Conservation (phyloP, 2,113 vertebrate genomes). For the Fregata magnificens region DNA sequence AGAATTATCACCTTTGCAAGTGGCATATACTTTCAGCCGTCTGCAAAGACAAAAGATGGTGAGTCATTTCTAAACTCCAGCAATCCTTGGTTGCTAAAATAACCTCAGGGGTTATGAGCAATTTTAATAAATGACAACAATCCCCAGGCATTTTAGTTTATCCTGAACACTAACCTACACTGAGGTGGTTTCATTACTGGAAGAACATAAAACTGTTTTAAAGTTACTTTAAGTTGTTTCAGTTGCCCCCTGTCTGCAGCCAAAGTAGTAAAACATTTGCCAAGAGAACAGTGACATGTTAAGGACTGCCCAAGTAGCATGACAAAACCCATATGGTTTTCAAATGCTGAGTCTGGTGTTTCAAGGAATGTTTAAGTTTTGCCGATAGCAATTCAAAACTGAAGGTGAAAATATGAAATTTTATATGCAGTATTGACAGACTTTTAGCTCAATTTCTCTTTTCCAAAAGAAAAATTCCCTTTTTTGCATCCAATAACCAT, state of each 20-base stretch:
- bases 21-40: background rate
- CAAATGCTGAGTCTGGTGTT: background rate
- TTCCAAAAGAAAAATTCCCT: background rate
- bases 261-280: background rate
- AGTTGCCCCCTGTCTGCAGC: background rate
- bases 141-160: background rate
- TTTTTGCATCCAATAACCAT: background rate
- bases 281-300: background rate
- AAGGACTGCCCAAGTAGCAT: background rate
- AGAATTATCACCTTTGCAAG: background rate
- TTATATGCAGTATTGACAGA: background rate
- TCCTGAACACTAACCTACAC: background rate
- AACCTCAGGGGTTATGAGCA: background rate
- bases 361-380: background rate
- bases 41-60: background rate
- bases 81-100: background rate
- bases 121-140: background rate
- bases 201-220: background rate
- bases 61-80: background rate
- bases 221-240: background rate
- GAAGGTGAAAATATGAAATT: background rate
- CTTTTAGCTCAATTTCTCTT: background rate
- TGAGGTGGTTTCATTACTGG: background rate
- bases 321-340: background rate
- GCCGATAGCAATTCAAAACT: background rate